Percentiles rank a stretch among this genome's conserved stretches.
Conservation (phyloP, 2,888 invertebrate species). For the Macrophya annulata region DNA sequence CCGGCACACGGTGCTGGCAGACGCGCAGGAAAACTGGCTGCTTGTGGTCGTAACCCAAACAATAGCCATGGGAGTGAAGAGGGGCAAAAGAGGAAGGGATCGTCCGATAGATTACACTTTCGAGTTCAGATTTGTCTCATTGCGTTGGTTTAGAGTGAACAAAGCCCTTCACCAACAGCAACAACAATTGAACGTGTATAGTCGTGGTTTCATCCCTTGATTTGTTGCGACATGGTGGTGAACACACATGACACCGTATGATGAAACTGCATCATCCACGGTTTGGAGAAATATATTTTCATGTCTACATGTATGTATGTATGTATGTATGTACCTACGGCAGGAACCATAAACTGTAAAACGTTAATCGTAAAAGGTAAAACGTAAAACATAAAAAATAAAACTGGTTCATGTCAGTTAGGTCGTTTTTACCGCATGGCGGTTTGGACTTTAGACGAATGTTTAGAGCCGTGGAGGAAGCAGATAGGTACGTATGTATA, state of each 20-base stretch:
- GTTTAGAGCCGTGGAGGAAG: not conserved
- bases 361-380: not conserved
- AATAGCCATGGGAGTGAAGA: not conserved
- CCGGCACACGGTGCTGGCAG: not conserved
- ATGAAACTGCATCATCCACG: conserved; percentile 7
- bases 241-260: too few relatives aligned
- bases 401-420: not conserved
- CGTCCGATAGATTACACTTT: conserved; percentile 47
- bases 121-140: conserved; percentile 49
- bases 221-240: not conserved
- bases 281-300: conserved; percentile 26
- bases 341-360: not conserved
- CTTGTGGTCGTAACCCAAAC: conserved; percentile 33
- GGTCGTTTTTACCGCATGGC: not conserved
- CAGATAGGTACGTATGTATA: too few relatives aligned
- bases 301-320: too few relatives aligned
- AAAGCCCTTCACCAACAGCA: conserved; percentile 18
- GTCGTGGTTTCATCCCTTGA: conserved; percentile 24
- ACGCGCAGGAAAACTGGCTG: conserved; percentile 21
- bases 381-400: not conserved
- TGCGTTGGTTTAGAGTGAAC: not conserved
- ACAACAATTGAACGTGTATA: conserved; percentile 1
- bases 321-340: too few relatives aligned
- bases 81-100: not conserved
- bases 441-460: not conserved